Conservation (phyloP, 2,113 vertebrate species). For the Periophthalmodon schlosseri region DNA sequence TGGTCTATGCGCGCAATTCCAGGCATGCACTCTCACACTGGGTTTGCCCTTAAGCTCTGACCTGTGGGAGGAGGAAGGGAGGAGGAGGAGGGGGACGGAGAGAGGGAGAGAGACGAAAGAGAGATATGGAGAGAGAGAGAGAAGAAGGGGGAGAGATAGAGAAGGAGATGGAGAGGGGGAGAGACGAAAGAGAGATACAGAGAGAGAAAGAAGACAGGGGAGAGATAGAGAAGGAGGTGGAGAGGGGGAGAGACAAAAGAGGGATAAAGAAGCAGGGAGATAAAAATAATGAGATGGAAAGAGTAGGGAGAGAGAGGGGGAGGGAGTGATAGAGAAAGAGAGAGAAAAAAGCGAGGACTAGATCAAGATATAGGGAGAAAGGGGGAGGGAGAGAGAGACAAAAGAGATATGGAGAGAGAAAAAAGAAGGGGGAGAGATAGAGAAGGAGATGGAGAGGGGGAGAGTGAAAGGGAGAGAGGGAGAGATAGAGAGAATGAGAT, state of each 20-base stretch:
- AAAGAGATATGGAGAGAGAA: too few species aligned
- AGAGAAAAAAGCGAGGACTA: too few species aligned
- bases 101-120: slow-evolving; percentile 5
- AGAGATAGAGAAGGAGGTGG: not conserved
- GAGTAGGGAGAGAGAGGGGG: not conserved
- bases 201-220: slow-evolving; percentile 10
- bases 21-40: slow-evolving; percentile 15
- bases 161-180: not conserved
- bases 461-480: too few species aligned
- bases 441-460: too few species aligned
- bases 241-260: not conserved
- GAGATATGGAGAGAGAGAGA: not conserved
- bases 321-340: slow-evolving; percentile 5
- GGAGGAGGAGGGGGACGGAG: not conserved
- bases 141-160: slow-evolving; percentile 14
- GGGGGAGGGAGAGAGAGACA: too few species aligned
- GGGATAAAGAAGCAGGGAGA: slow-evolving; percentile 14
- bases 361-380: too few species aligned
- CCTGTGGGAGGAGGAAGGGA: slow-evolving; percentile 10
- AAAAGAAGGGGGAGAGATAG: too few species aligned
- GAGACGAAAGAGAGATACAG: not conserved
- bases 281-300: not conserved
- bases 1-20: slow-evolving; percentile 4
- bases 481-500: too few species aligned
- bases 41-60: slow-evolving; percentile 23